Percentiles rank a stretch among this genome's conserved stretches.
phyloP scores from a whole-genome alignment of 2,797 vertebrate species.

The Crocodylus rhombifer region DNA sequence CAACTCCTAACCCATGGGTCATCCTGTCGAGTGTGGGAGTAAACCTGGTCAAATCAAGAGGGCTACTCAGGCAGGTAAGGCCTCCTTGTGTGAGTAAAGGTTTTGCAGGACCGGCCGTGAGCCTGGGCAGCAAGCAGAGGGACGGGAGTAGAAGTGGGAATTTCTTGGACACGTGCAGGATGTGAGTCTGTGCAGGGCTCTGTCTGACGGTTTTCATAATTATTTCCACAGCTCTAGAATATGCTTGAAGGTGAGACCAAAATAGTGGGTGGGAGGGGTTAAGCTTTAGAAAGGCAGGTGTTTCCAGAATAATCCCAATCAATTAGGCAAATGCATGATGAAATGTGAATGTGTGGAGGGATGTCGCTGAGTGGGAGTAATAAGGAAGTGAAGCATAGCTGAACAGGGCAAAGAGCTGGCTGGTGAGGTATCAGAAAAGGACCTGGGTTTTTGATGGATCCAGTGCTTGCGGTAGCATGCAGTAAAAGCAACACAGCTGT shows the following conservation, averaged over 20 bases:
- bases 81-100: background rate
- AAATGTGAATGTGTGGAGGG: slow-evolving; percentile 26
- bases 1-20: slow-evolving; percentile 23
- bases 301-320: background rate
- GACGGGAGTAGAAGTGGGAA: background rate
- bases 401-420: slow-evolving; percentile 61
- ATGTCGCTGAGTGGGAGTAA: slow-evolving; percentile 34
- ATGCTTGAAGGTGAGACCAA: background rate
- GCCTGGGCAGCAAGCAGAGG: background rate
- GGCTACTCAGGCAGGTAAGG: slow-evolving; percentile 2
- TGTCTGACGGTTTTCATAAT: background rate
- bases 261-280: background rate
- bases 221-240: background rate
- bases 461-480: slow-evolving; percentile 45
- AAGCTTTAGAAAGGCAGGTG: slow-evolving; percentile 26
- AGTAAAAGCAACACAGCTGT: slow-evolving; percentile 62
- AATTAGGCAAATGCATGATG: slow-evolving; percentile 28
- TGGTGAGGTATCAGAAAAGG: slow-evolving; percentile 53
- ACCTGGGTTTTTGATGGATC: slow-evolving; percentile 54
- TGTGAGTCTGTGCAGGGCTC: background rate
- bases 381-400: slow-evolving; percentile 53
- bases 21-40: background rate
- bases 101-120: background rate
- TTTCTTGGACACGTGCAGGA: background rate
- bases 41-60: slow-evolving; percentile 11